These are phyloP conservation scores for Sinocyclocheilus maitianheensis DNA, from an alignment of 2,113 vertebrate species.

Conservation along the genomic window DNA sequence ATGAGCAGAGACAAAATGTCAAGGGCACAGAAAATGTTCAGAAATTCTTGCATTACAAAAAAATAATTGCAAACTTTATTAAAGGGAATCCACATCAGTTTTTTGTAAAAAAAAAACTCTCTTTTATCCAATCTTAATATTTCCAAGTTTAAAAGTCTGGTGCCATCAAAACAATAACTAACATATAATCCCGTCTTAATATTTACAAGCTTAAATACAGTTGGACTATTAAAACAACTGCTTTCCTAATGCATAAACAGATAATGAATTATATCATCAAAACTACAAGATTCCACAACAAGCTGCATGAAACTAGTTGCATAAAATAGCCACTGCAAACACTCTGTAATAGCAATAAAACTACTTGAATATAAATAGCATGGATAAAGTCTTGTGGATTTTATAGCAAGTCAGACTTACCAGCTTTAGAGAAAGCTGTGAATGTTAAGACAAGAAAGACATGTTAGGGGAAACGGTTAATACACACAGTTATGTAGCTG, in stretches of 20 bases:
- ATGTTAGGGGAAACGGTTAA: not conserved
- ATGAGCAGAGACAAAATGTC: slow-evolving; percentile 25
- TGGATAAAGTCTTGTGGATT: not conserved
- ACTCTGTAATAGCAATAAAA: not conserved
- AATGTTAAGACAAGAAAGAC: slow-evolving; percentile 49
- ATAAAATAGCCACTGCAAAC: not conserved
- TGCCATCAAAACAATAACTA: not conserved
- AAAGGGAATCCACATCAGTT: not conserved
- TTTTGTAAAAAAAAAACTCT: too few species aligned
- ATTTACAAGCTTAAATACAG: not conserved
- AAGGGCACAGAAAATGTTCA: not conserved
- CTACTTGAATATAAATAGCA: not conserved
- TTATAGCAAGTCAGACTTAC: slow-evolving; percentile 79
- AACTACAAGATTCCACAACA: not conserved
- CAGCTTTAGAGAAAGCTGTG: slow-evolving; percentile 97
- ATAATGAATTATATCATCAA: not conserved
- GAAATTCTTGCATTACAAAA: not conserved
- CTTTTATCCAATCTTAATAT: not conserved
- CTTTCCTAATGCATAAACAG: not conserved
- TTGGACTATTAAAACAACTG: not conserved
- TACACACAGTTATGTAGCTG: not conserved
- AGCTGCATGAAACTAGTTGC: not conserved
- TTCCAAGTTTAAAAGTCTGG: not conserved
- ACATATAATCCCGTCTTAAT: not conserved
- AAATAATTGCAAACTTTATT: not conserved